Percentiles rank a stretch among this genome's conserved stretches.
These are phyloP conservation scores for Rhabditophanes sp. DNA, from an alignment of 2,888 invertebrate species.

Conservation along the genomic window DNA sequence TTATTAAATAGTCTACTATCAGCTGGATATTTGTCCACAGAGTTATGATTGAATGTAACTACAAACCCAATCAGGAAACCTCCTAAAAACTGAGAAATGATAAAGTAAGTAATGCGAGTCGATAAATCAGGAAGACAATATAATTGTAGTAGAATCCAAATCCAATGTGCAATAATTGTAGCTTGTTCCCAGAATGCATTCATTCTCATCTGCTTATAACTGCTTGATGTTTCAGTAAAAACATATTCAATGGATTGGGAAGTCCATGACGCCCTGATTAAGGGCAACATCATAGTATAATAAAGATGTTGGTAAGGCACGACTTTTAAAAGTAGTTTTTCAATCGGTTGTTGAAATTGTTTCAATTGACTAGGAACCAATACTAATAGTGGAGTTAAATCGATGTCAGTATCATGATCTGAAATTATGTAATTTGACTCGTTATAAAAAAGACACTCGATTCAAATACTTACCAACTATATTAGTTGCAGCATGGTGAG, in stretches of 20 bases:
- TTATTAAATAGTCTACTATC: constrained; percentile 39
- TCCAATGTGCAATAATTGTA: no score
- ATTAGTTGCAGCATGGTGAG: constrained; percentile 41
- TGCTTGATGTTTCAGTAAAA: constrained; percentile 17
- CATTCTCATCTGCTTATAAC: constrained; percentile 18
- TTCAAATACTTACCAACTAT: constrained; percentile 22
- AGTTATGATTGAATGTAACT: constrained; percentile 42
- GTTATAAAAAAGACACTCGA: no score
- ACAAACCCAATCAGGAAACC: constrained; percentile 36
- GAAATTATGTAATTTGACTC: no score
- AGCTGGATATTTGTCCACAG: constrained; percentile 40
- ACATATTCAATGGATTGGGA: constrained; percentile 34
- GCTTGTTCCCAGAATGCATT: constrained; percentile 20
- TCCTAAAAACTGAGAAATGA: constrained; percentile 27
- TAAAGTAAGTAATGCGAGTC: constrained; percentile 25
- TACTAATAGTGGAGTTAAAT: constrained; percentile 36
- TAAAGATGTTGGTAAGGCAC: constrained; percentile 41
- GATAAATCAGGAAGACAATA: constrained; percentile 25
- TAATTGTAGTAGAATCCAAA: constrained; percentile 31
- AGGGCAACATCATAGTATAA: constrained; percentile 30
- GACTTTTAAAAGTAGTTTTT: constrained; percentile 22
- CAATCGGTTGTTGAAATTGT: constrained; percentile 25
- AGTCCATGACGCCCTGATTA: constrained; percentile 35
- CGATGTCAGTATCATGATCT: constrained; percentile 32
- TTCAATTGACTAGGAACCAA: constrained; percentile 33